Base-by-base conservation (phyloP, 2,113 vertebrate genomes). In the Callopanchax toddi region DNA sequence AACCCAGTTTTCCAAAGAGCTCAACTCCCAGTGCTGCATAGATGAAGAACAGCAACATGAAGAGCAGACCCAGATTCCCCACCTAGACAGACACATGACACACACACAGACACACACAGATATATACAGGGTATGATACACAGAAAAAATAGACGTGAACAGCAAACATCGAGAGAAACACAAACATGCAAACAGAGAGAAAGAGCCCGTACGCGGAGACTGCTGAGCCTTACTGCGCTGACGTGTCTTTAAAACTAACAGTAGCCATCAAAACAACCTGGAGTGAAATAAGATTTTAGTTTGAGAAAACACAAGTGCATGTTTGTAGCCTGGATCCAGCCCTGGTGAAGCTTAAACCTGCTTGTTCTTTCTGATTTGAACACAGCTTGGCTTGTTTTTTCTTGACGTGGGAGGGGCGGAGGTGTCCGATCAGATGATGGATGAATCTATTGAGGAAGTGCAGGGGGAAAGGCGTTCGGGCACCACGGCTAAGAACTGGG, bases 31-130 rank as follows among this genome's bases (percentile, higher is more conserved):
- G 94, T 85, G 97, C 97, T 79, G 97, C 97, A 89, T 99, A 99
- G 94, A 99, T 99, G 94, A 99, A 99, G 94, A 99, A 99, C 91
- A 99, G 96, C 91, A 99, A 95, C 97, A 99, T 99, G 79, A 99
- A 99, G 92, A 99, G 96, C 67, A 99, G 95, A 87, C 97, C 97
- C 83, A 99, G 95, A 92, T 99, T 99, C 89, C 97, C 97, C 90
- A 99, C 97, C 97, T 99, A 93, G 79, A 87, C 78, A 52, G 68
- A 89, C 66, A 81, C 25, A 71, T 75, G 58, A 82, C 51, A 79
- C 50, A 54, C 69, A 87, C 29, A 32, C 99, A 93, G 78, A 87
- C 68, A 87, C 56, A 86, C 54, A 84, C 77, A 84, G 66, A 87
- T 81, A 85, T 84, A 87, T 77, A 82, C 73, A 85, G 71, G 60